These are phyloP conservation scores for Serinus canaria DNA, from an alignment of 2,113 vertebrate species.

Conservation along the genomic window DNA sequence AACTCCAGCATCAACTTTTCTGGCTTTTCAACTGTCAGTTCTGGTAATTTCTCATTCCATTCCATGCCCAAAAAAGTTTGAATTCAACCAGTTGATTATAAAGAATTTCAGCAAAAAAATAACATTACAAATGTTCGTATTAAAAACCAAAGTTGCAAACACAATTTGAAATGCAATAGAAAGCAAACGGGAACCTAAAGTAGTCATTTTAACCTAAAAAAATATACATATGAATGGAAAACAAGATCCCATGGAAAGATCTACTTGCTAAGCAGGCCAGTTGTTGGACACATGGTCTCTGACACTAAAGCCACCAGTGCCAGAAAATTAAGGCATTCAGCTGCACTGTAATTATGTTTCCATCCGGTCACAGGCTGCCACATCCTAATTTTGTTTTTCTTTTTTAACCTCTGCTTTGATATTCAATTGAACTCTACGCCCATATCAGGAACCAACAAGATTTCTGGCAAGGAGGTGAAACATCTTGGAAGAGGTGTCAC, in stretches of 20 bases:
- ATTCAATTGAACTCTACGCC: neutral
- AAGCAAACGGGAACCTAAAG: neutral
- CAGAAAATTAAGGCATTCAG: constrained; percentile 19
- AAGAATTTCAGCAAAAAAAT: neutral
- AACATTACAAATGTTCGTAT: neutral
- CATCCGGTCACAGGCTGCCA: neutral
- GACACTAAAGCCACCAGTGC: neutral
- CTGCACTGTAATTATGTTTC: neutral
- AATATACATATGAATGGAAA: neutral
- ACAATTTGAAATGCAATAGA: neutral
- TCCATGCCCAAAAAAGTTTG: neutral
- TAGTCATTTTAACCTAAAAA: neutral
- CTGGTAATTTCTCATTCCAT: neutral
- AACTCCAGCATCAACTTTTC: neutral
- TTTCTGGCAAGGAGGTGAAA: neutral
- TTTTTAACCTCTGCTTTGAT: neutral
- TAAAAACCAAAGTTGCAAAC: neutral
- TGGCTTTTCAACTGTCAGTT: neutral
- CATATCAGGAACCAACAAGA: neutral
- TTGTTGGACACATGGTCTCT: neutral
- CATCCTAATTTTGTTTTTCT: neutral
- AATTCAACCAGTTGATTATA: neutral
- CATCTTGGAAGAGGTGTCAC: neutral
- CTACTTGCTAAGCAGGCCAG: neutral
- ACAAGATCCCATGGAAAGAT: neutral